A percentile compares a stretch with the other conserved stretches of the same genome.
Evolutionary conservation across 1,140 invertebrate species (phyloP).

Genomic region (Tetragonula clypearis): DNA sequence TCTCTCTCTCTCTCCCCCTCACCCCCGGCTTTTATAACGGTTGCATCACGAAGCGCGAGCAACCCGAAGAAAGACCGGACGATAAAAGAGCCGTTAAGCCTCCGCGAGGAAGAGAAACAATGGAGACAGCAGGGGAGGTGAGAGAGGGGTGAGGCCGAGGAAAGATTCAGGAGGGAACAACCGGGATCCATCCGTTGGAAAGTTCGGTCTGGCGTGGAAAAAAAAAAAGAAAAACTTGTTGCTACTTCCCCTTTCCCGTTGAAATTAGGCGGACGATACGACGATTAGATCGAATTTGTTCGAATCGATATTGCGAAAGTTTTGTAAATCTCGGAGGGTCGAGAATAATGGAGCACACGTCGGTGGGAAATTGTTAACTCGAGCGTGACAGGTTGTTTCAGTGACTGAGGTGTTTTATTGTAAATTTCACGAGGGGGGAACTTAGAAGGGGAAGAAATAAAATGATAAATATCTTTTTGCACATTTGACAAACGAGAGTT

Average conservation of each 20-base stretch:
- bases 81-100: slow-evolving; percentile 62
- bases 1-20: no score
- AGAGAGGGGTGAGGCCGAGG: not conserved
- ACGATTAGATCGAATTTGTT: not conserved
- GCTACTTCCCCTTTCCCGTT: not conserved
- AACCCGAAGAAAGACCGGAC: slow-evolving; percentile 45
- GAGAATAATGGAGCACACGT: no score
- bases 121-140: not conserved
- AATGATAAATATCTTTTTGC: no score
- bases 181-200: not conserved
- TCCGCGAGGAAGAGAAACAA: slow-evolving; percentile 52
- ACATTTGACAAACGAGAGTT: no score
- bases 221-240: slow-evolving; percentile 44
- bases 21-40: slow-evolving; percentile 45
- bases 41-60: slow-evolving; percentile 22
- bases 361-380: no score
- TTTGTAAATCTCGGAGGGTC: no score
- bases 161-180: slow-evolving; percentile 36
- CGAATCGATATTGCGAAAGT: no score
- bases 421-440: no score
- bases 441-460: no score
- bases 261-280: no score
- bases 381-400: no score
- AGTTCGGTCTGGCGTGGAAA: not conserved
- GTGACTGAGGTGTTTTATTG: no score